Conservation (phyloP, 1,140 invertebrate species). For the Lineus longissimus region DNA sequence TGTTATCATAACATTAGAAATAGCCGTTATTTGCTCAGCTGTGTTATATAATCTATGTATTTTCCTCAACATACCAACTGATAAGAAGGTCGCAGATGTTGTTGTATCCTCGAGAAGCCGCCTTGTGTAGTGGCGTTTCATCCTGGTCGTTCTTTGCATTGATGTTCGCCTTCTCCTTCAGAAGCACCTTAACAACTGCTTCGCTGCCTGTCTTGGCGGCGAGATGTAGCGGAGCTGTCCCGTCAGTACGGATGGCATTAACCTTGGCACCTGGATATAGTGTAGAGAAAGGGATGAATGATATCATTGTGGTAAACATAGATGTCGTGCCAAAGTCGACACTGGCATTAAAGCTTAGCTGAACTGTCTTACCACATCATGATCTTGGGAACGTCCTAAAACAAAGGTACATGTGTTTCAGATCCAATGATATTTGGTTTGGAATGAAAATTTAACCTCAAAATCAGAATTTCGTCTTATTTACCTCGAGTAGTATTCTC, state of each 20-base stretch:
- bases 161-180: conserved; percentile 52
- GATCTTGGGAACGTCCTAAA: too few species aligned
- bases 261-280: conserved; percentile 48
- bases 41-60: too few species aligned
- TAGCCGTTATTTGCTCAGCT: too few species aligned
- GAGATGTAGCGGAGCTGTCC: conserved; percentile 52
- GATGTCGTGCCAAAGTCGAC: background rate
- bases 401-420: too few species aligned
- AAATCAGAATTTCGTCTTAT: too few species aligned
- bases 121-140: conserved; percentile 55
- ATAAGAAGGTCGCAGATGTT: conserved; percentile 50
- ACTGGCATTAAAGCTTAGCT: too few species aligned
- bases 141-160: conserved; percentile 52
- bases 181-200: conserved; percentile 43
- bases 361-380: too few species aligned
- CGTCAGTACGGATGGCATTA: conserved; percentile 45
- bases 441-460: too few species aligned
- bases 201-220: conserved; percentile 52
- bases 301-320: background rate
- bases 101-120: conserved; percentile 47
- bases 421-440: too few species aligned
- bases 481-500: too few species aligned
- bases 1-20: too few species aligned
- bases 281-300: background rate
- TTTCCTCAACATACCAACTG: conserved; percentile 32